Base-by-base conservation (phyloP, 1,140 invertebrate genomes). In the Oncopeltus fasciatus region DNA sequence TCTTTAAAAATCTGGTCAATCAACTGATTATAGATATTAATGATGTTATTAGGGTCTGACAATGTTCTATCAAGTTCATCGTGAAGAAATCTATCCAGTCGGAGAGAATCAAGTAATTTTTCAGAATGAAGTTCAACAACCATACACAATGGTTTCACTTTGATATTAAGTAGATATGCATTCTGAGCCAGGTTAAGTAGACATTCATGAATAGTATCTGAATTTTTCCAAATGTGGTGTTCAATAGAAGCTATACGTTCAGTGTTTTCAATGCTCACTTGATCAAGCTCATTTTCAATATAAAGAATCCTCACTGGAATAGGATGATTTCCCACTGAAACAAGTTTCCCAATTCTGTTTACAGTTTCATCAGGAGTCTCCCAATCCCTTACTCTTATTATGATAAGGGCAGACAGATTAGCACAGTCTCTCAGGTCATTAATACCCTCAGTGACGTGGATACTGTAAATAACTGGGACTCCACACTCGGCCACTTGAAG, bases 81-180 rank as follows among this genome's bases (percentile, higher is more conserved):
- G 56, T 59, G 20, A 47, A 61, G n/a, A 44, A 51, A 65, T 12
- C 26, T 38, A 51, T 62, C 60, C 56, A 62, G 56, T 18, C 49
- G 60, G n/a, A 65, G 24, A 18, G 44, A 33, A 44, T 65, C 64
- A n/a, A 65, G 29, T 18, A 65, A 65, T 53, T 56, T 61, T 26
- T 65, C 60, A 16, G 47, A 18, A 8, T 53, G 16, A 11, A 58
- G 24, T 59, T 61, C 56, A 14, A 62, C 38, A 5, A 62, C 12
- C n/a, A 28, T 31, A n/a, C 38, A 49, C 2, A 62, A 33, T 14
- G 51, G 46, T 28, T 61, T 28, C 14, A 61, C 51, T 59, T 65
- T 65, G 18, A 61, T 27, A 26, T 61, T 43, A 33, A 29, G 28
- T 18, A 57, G 43, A 28, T 62, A 31, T 2, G 29, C 11, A 59